Evolutionary conservation across 2,888 invertebrate genomes (phyloP), one percentile per base, ranked within the genome.

Genomic region (Noctua fimbriata): DNA sequence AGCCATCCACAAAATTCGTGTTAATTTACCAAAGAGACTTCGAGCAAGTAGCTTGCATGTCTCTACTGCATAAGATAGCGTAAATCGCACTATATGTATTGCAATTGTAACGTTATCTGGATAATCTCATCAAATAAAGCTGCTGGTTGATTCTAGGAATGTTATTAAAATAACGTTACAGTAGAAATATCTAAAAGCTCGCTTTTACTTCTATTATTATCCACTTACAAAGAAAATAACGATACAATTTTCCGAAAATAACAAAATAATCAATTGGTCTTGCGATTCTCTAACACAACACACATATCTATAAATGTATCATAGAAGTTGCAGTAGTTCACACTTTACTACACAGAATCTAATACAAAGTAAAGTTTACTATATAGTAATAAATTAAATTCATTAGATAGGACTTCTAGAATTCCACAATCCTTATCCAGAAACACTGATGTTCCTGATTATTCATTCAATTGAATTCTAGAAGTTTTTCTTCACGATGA

Each of bases 311-410:
- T 78, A 67, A 78, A 67, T 14, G 41, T 49, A 63, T 74, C 60
- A 52, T 73, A n/a, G 32, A 18, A 67, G 16, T 69, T 79, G 32
- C 41, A 44, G 69, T n/a, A 67, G 32, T 63, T 69, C 58, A 67
- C 36, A 74, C n/a, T 72, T 72, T 49, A 65, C 36, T 44, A 71
- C 52, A 52, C n/a, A 73, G 21, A 71, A 36, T 52, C 24, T 18
- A 65, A 72, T 79, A 69, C 2, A 21, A 83, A 63, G 21, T 58
- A 55, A 28, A 83, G 58, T 83, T 79, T 83, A 83, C 63, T 72
- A 36, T 63, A 18, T 7, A 63, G 21, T 4, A 9, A 75, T 83
- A 78, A 74, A 74, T 71, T 71, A 0, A 55, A 78, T 41, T 69
- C 63, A n/a, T 79, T 72, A 83, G n/a, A n/a, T n/a, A n/a, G 16